Evolutionary conservation across 92 coral and sea anemone species (phyloP).

Genomic region (Diadumene lineata): DNA sequence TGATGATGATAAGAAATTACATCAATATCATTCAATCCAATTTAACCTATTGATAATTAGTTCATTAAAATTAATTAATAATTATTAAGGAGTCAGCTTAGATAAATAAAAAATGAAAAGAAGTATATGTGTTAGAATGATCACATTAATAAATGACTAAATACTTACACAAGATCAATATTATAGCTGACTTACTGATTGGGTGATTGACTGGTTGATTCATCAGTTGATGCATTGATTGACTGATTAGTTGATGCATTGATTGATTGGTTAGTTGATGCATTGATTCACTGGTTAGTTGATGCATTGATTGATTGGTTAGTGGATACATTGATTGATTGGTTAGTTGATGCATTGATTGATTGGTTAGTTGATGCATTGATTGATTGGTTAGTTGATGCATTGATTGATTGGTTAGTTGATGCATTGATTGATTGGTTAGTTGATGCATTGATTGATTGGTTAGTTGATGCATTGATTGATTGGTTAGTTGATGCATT

Average conservation of each 20-base stretch:
- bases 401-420: not conserved
- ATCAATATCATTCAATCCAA: too few species aligned
- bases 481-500: not conserved
- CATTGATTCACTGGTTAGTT: not conserved
- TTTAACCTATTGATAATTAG: too few species aligned
- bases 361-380: not conserved
- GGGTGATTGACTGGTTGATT: not conserved
- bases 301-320: not conserved
- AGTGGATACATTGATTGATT: not conserved
- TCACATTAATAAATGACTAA: too few species aligned
- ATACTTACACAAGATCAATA: too few species aligned
- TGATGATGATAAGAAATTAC: too few species aligned
- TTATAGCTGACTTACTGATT: not conserved
- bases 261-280: not conserved
- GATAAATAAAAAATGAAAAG: too few species aligned
- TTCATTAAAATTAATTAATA: too few species aligned
- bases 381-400: not conserved
- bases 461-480: not conserved
- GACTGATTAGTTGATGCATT: not conserved
- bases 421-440: not conserved
- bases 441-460: not conserved
- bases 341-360: not conserved
- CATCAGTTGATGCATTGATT: not conserved
- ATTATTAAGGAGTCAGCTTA: too few species aligned
- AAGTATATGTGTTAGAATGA: too few species aligned